Percentiles rank a stretch among this genome's conserved stretches.
phyloP scores from a whole-genome alignment of 2,888 invertebrate species.

The Dryocosmus kuriphilus region DNA sequence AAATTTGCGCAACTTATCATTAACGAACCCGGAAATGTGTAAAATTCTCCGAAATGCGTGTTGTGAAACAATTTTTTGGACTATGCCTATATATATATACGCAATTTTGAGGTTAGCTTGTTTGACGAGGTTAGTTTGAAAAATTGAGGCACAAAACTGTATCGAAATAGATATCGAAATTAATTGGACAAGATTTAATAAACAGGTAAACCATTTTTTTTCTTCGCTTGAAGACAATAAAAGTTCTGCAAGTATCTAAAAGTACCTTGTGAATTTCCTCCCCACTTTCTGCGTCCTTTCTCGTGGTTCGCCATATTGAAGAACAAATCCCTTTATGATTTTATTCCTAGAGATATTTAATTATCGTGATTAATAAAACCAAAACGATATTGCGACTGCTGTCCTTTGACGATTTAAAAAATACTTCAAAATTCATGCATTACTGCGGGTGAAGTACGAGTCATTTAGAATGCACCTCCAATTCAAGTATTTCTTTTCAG shows the following conservation, averaged over 20 bases:
- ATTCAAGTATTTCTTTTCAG: too few relatives aligned
- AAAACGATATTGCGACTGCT: background rate
- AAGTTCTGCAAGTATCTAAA: slow-evolving; percentile 44
- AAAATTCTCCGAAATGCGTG: background rate
- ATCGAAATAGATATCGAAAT: background rate
- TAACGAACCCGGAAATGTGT: background rate
- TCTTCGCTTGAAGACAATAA: background rate
- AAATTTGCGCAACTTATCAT: too few relatives aligned
- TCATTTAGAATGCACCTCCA: slow-evolving; percentile 29
- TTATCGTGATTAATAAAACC: background rate
- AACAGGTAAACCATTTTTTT: background rate
- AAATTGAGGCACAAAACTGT: background rate
- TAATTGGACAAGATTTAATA: background rate
- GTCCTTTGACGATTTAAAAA: background rate
- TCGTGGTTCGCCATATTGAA: slow-evolving; percentile 78
- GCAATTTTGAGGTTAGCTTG: slow-evolving; percentile 73
- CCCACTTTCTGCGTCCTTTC: slow-evolving; percentile 78
- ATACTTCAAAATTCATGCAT: background rate
- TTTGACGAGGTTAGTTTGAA: slow-evolving; percentile 68
- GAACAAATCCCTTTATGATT: slow-evolving; percentile 19
- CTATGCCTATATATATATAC: slow-evolving; percentile 44
- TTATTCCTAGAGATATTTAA: slow-evolving; percentile 9
- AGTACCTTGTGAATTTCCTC: slow-evolving; percentile 77
- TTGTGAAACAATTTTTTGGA: slow-evolving; percentile 10
- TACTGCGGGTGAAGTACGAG: background rate